These are phyloP conservation scores for Lagocephalus sceleratus DNA, from an alignment of 2,797 vertebrate genomes.

Conservation along the genomic window DNA sequence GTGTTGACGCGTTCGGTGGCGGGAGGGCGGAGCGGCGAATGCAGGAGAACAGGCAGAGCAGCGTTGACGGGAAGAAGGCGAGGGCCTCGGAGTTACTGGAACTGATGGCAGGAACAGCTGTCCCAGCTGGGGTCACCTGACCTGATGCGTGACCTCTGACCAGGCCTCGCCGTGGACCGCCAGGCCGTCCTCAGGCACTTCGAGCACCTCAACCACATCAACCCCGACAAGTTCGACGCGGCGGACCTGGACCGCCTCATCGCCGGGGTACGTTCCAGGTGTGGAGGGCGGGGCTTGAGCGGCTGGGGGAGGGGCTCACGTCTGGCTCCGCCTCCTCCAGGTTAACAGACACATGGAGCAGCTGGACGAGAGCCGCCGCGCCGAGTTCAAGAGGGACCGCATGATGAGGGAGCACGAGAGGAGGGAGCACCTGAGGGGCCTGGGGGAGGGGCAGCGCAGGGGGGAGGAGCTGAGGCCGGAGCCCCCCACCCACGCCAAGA, in stretches of 20 bases:
- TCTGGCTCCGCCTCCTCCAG: conserved; percentile 53
- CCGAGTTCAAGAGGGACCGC: conserved; percentile 92
- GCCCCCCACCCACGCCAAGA: conserved; percentile 87
- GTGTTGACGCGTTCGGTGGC: too few relatives aligned
- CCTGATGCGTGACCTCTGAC: too few relatives aligned
- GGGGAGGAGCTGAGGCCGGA: conserved; percentile 89
- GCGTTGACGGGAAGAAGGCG: too few relatives aligned
- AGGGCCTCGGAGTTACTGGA: too few relatives aligned
- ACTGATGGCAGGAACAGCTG: background rate
- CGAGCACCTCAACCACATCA: conserved; percentile 89
- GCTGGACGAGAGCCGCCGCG: conserved; percentile 86
- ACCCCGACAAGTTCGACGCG: conserved; percentile 89
- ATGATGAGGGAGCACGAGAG: conserved; percentile 93
- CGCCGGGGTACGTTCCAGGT: conserved; percentile 78
- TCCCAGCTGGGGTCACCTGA: background rate
- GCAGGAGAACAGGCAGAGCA: background rate
- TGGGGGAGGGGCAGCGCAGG: conserved; percentile 84
- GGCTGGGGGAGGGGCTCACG: background rate
- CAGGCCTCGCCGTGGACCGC: conserved; percentile 83
- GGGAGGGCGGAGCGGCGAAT: background rate
- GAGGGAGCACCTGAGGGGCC: conserved; percentile 82
- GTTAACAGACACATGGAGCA: conserved; percentile 89
- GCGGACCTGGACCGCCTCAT: conserved; percentile 92
- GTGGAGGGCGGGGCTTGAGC: background rate
- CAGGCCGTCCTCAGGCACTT: conserved; percentile 89